phyloP scores from a whole-genome alignment of 2,888 invertebrate genomes.

The Latheticus oryzae region DNA sequence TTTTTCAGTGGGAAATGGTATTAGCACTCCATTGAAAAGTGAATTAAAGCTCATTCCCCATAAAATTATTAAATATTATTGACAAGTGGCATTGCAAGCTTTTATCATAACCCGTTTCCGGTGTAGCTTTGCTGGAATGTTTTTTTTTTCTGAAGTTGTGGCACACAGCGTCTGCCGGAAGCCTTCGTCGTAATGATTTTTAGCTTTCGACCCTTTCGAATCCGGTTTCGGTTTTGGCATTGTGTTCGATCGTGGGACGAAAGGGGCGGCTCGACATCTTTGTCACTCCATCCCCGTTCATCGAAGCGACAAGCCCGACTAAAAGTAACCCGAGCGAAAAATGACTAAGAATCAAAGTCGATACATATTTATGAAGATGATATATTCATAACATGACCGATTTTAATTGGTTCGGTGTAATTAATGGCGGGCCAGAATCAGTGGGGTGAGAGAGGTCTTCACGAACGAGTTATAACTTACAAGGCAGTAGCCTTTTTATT shows the following conservation, averaged over 20 bases:
- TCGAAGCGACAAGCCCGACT: conserved; percentile 54
- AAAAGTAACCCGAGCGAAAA: conserved; percentile 57
- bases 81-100: no score
- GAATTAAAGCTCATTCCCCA: no score
- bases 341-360: conserved; percentile 57
- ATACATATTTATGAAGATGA: conserved; percentile 59
- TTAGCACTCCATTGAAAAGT: no score
- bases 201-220: conserved; percentile 9
- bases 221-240: conserved; percentile 20
- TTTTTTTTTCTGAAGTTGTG: no score
- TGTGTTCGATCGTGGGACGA: conserved; percentile 13
- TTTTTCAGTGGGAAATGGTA: conserved; percentile 5
- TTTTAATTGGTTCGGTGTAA: conserved; percentile 60
- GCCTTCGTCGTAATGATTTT: conserved; percentile 20
- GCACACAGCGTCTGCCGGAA: conserved; percentile 9
- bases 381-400: conserved; percentile 60
- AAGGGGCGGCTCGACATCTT: conserved; percentile 18
- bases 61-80: no score
- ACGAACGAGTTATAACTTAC: conserved; percentile 42
- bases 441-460: conserved; percentile 44
- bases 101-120: no score
- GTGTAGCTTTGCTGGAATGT: no score
- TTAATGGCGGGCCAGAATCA: conserved; percentile 49
- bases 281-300: conserved; percentile 38
- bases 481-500: conserved; percentile 47